Evolutionary conservation across 2,797 vertebrate species (phyloP), one percentile per base, ranked within the genome.

Genomic region (Strix occidentalis): DNA sequence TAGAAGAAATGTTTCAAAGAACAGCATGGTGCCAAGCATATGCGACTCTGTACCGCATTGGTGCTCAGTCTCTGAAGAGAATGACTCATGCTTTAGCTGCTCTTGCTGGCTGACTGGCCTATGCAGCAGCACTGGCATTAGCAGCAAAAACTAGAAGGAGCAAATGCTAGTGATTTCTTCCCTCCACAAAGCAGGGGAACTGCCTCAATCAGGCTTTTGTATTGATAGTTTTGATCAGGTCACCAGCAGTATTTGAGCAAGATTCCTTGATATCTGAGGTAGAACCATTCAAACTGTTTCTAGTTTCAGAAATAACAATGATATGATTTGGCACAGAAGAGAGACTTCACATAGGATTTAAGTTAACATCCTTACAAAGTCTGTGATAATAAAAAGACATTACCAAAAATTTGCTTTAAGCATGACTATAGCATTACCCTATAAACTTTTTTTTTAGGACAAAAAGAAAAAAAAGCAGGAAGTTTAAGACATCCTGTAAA

Each of bases 81-180:
- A 92, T 76, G 87, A 97, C 90, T 95, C 89, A 96, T 81, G 72
- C 91, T 94, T 66, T 66, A 93, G 90, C 89, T 86, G 89, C 88
- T 90, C 84, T n/a, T n/a, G 77, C 82, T 79, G 82, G 65, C 89
- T 58, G 85, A 15, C 83, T 33, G 91, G 93, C 86, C 94, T 88
- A 37, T 89, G 88, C 91, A 95, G 93, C 92, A 95, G 65, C 45
- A 13, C 88, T 61, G 81, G 70, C 86, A 91, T 2, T 15, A 79
- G 84, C 60, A 74, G 88, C 63, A 65, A 48, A 76, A 86, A 61
- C 53, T 11, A 85, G 21, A 75, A 88, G 58, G 68, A 95, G 43
- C 5, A 4, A 93, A 68, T 7, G 35, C 35, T 43, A 25, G 28
- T 10, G 56, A 81, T 85, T 91, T 48, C 54, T 57, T 33, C 15